These are phyloP conservation scores for Leptoteleia sp. DNA, from an alignment of 1,140 invertebrate genomes.

Conservation along the genomic window DNA sequence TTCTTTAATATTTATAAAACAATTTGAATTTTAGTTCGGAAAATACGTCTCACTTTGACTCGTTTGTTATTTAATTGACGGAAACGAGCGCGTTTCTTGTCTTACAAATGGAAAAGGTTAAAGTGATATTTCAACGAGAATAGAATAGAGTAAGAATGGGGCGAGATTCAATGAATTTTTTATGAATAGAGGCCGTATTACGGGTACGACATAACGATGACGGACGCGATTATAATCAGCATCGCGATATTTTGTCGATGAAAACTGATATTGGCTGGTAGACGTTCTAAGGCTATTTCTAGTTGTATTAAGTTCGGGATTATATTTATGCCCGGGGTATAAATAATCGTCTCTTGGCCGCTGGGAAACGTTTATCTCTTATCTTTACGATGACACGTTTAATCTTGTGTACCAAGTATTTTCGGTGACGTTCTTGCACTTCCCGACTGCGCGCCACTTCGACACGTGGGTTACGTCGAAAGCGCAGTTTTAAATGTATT, in stretches of 20 bases:
- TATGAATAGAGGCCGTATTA: too few species aligned
- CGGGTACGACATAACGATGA: constrained; percentile 14
- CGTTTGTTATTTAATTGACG: too few species aligned
- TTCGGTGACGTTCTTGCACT: constrained; percentile 22
- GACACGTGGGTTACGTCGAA: not conserved
- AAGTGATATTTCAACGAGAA: too few species aligned
- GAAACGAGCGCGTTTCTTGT: too few species aligned
- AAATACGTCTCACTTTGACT: too few species aligned
- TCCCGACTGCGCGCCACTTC: too few species aligned
- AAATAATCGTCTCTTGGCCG: constrained; percentile 47
- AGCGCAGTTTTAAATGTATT: not conserved
- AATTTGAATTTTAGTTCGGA: too few species aligned
- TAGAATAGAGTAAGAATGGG: too few species aligned
- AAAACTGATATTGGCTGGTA: constrained; percentile 41
- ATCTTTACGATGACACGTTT: constrained; percentile 48
- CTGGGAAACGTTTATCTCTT: constrained; percentile 46
- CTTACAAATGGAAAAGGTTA: too few species aligned
- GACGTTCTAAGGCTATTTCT: constrained; percentile 31
- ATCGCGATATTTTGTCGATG: constrained; percentile 17
- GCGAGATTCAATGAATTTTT: constrained; percentile 13
- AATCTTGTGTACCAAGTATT: constrained; percentile 21
- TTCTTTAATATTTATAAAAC: too few species aligned
- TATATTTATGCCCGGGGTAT: constrained; percentile 43
- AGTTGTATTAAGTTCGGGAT: constrained; percentile 37
- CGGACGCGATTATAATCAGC: constrained; percentile 7